Conservation (phyloP, 2,888 invertebrate species). For the Lasius platythorax region DNA sequence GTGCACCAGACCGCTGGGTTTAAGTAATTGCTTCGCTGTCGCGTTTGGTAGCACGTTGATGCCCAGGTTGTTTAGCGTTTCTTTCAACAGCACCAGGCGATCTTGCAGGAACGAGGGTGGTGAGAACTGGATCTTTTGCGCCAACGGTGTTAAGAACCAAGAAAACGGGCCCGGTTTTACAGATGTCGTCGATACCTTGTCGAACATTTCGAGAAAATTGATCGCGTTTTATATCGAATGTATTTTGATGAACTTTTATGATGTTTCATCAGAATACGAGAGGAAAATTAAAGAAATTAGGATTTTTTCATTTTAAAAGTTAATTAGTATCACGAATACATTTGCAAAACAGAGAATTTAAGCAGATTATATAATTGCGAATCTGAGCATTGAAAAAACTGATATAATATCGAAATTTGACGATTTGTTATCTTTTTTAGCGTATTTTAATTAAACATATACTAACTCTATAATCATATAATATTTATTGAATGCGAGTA, state of each 20-base stretch:
- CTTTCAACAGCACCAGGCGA: conserved; percentile 71
- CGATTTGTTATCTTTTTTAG: neutral
- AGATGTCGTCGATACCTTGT: conserved; percentile 11
- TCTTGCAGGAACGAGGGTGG: conserved; percentile 77
- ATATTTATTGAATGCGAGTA: neutral
- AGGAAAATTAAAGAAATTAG: neutral
- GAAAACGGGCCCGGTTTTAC: conserved; percentile 44
- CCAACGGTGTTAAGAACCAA: conserved; percentile 73
- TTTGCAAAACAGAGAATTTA: neutral
- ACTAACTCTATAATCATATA: neutral
- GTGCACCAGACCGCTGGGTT: conserved; percentile 70
- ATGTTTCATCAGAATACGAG: neutral
- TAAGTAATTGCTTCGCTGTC: conserved; percentile 72
- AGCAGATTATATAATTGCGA: neutral
- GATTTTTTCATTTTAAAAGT: neutral
- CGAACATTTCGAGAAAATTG: neutral
- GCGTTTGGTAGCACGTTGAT: conserved; percentile 48
- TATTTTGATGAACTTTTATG: neutral
- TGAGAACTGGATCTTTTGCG: conserved; percentile 76
- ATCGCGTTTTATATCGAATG: neutral
- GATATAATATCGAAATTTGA: neutral
- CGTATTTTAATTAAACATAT: neutral
- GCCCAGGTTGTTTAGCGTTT: conserved; percentile 69
- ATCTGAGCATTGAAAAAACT: neutral
- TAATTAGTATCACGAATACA: neutral